phyloP scores from a whole-genome alignment of 2,113 vertebrate species.

The Sciurus niger region DNA sequence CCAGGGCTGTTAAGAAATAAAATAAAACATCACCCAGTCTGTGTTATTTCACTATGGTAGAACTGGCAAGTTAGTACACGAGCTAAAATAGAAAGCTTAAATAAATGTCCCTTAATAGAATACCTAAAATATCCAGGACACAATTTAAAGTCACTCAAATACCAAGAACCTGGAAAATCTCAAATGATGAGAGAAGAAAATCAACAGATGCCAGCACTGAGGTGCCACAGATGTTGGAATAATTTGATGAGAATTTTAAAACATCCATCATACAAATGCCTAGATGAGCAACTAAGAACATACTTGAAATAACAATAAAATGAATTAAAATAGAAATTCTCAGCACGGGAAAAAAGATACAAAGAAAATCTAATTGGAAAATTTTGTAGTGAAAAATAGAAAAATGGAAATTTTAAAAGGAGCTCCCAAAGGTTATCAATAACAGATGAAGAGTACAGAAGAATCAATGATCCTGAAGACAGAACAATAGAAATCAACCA shows the following conservation, averaged over 20 bases:
- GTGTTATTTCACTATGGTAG: not conserved
- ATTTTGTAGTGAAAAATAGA: not conserved
- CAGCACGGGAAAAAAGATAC: not conserved
- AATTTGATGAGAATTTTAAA: not conserved
- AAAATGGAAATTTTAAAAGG: not conserved
- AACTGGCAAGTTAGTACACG: not conserved
- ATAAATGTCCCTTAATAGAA: not conserved
- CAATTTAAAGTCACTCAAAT: not conserved
- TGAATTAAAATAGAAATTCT: not conserved
- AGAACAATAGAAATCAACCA: not conserved
- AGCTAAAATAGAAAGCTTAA: not conserved
- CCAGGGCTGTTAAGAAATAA: not conserved
- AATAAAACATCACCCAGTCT: not conserved
- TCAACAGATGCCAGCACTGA: not conserved
- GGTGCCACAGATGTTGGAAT: not conserved
- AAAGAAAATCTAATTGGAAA: not conserved
- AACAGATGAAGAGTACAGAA: not conserved
- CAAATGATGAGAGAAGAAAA: not conserved
- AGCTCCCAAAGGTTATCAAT: not conserved
- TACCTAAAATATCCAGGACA: not conserved
- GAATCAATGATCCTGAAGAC: not conserved
- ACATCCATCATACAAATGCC: not conserved
- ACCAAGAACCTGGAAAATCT: not conserved
- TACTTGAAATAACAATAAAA: not conserved
- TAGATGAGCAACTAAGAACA: not conserved